These are phyloP conservation scores for Rhagoletis pomonella DNA, from an alignment of 1,140 invertebrate genomes.

Conservation along the genomic window DNA sequence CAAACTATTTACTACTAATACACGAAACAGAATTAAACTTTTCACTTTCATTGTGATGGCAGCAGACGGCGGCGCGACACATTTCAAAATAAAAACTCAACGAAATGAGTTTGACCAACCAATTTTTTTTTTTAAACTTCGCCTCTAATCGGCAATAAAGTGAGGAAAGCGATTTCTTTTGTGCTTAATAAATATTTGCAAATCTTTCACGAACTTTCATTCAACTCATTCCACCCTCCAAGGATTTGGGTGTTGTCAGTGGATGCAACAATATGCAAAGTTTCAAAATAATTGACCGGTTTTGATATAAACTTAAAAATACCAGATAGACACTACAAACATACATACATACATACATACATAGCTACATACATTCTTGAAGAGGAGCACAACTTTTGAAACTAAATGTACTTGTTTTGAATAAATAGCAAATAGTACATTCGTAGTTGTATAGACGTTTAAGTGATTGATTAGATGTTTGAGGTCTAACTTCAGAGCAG, in stretches of 20 bases:
- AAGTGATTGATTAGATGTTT: not conserved
- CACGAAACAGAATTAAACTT: not conserved
- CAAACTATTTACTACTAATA: not conserved
- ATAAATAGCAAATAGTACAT: not conserved
- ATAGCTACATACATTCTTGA: not conserved
- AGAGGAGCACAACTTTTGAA: not conserved
- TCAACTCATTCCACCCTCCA: too few species aligned
- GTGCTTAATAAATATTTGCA: too few species aligned
- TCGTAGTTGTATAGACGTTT: not conserved
- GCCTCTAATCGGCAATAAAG: too few species aligned
- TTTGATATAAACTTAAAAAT: too few species aligned
- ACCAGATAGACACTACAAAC: not conserved
- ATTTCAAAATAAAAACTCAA: slow-evolving; percentile 43
- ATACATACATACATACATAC: not conserved
- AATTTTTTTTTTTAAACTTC: too few species aligned
- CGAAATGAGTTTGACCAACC: not conserved
- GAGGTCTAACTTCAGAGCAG: slow-evolving; percentile 22
- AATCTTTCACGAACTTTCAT: too few species aligned
- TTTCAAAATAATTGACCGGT: too few species aligned
- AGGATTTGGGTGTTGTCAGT: too few species aligned
- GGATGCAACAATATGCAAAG: too few species aligned
- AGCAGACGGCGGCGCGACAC: slow-evolving; percentile 33
- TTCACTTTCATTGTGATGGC: slow-evolving; percentile 26
- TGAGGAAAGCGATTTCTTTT: too few species aligned
- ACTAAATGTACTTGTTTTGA: not conserved